A percentile compares a stretch with the other conserved stretches of the same genome.
phyloP scores from a whole-genome alignment of 2,797 vertebrate species.

The Helicolenus hilgendorfi region DNA sequence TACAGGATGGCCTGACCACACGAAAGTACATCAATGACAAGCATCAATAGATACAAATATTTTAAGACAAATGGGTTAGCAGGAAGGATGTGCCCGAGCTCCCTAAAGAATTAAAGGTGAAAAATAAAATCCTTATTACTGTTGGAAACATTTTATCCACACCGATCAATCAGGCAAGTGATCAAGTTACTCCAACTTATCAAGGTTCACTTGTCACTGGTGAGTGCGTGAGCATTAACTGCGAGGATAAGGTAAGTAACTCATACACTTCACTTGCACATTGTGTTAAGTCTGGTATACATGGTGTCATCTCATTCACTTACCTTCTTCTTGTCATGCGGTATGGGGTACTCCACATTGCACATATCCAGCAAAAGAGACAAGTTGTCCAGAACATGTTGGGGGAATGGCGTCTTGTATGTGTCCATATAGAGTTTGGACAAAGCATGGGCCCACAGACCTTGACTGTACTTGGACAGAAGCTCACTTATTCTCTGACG shows the following conservation, averaged over 20 bases:
- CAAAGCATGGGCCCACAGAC: constrained; percentile 95
- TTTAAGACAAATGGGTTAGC: background rate
- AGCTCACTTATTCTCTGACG: constrained; percentile 92
- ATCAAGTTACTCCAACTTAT: background rate
- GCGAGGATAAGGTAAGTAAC: background rate
- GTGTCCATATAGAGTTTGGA: constrained; percentile 94
- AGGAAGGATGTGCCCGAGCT: background rate
- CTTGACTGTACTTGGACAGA: constrained; percentile 92
- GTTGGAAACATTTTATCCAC: background rate
- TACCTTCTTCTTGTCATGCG: constrained; percentile 90
- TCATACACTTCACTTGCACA: background rate
- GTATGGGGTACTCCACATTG: constrained; percentile 90
- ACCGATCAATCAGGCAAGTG: background rate
- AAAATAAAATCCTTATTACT: background rate
- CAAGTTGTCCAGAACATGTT: constrained; percentile 90
- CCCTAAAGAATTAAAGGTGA: background rate
- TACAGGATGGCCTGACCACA: constrained; percentile 91
- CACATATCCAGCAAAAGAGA: constrained; percentile 91
- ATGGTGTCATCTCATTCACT: background rate
- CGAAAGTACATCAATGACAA: background rate
- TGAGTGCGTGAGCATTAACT: background rate
- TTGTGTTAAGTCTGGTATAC: background rate
- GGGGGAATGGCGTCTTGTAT: constrained; percentile 92
- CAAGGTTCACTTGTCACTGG: background rate
- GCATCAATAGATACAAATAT: background rate